Base-by-base conservation (phyloP, 1,140 invertebrate species). In the Oedothorax gibbosus region DNA sequence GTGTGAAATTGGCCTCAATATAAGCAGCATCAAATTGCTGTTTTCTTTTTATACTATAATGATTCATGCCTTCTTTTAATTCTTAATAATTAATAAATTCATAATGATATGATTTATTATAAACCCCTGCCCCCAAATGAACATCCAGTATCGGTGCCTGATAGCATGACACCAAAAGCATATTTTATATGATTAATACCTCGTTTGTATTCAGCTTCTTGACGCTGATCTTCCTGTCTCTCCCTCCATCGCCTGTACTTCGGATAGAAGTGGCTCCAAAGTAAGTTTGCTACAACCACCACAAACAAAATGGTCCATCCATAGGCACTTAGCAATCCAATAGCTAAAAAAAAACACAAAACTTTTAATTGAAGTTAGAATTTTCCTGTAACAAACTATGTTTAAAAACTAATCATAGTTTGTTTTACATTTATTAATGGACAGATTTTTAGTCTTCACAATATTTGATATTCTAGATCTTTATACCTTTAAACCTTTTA, bases 201-300 rank as follows among this genome's bases (percentile, higher is more conserved):
- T 72, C 62, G 49, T 20, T 72, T 72, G 18, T 82, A 82, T 57
- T 82, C 68, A 8, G 54, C 69, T 64, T 82, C 79, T 73, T 20
- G 60, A 9, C 57, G 11, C 64, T 62, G 21, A 12, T 82, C 69
- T 62, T 82, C 79, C n/a, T 49, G 3, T 15, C 53, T 72, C 51
- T 82, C 68, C 35, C 21, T 50, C 79, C 79, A 82, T 73, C 64
- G 51, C 64, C 54, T 82, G 20, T 72, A 73, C 53, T 82, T 82
- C 7, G 79, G 79, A 62, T 82, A 73, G 53, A 82, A 62, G 35
- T 82, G 79, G 54, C 79, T 82, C 79, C 79, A 82, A 7, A 82
- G 12, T 35, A 82, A 62, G 53, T 82, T 82, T 62, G 49, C 21
- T 12, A 82, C n/a, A 20, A 82, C 68, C 18, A 73, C 15, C 62